Conservation (phyloP, 2,888 invertebrate genomes). For the Rotaria sp. region DNA sequence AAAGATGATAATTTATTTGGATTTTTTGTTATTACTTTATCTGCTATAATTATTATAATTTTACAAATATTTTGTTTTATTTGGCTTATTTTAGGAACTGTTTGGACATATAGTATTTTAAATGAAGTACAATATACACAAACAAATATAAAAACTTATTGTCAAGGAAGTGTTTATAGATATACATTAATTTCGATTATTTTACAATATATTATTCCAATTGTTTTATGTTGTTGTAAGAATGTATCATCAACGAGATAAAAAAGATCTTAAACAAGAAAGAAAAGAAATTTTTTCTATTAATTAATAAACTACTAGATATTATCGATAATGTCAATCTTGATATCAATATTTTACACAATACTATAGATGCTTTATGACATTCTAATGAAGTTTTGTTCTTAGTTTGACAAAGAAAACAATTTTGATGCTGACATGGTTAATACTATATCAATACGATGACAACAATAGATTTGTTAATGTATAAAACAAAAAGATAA, state of each 20-base stretch:
- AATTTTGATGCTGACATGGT: too few species aligned
- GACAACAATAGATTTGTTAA: background rate
- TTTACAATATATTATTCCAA: background rate
- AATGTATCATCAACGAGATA: background rate
- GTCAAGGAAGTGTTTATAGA: background rate
- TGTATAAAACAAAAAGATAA: background rate
- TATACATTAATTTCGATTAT: background rate
- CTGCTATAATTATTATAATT: background rate
- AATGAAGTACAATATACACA: conserved; percentile 17
- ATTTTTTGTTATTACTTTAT: conserved; percentile 15
- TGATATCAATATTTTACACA: background rate
- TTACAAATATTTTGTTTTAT: conserved; percentile 32
- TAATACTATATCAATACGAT: background rate
- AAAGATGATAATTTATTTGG: background rate
- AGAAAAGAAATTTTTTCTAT: too few species aligned
- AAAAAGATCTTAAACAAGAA: too few species aligned
- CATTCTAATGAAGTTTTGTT: background rate
- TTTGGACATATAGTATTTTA: conserved; percentile 33
- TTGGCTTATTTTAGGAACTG: conserved; percentile 36
- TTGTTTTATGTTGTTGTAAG: background rate
- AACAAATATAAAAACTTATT: conserved; percentile 20
- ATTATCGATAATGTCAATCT: too few species aligned
- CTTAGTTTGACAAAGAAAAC: background rate
- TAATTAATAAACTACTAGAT: too few species aligned
- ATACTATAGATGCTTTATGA: background rate